These are phyloP conservation scores for Agrypnus murinus DNA, from an alignment of 2,888 invertebrate genomes.

Conservation along the genomic window DNA sequence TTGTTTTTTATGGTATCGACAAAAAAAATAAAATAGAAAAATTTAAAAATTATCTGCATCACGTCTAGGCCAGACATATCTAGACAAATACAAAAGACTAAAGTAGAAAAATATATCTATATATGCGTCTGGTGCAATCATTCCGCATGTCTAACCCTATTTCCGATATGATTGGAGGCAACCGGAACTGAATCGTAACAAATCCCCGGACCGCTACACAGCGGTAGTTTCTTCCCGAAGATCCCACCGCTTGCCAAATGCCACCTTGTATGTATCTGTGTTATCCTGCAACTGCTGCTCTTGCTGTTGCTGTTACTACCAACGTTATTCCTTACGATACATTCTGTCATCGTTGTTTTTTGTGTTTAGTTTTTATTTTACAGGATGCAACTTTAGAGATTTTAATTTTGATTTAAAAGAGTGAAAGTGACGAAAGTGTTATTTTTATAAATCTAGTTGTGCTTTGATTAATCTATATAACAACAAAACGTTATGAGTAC, in stretches of 20 bases:
- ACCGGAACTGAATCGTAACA: conserved; percentile 66
- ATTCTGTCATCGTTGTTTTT: not conserved
- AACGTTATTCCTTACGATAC: too few relatives aligned
- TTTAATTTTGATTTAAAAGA: not conserved
- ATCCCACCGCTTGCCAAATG: conserved; percentile 56
- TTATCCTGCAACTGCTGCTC: conserved; percentile 37
- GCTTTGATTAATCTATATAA: too few relatives aligned
- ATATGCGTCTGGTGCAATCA: conserved; percentile 65
- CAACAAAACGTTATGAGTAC: too few relatives aligned
- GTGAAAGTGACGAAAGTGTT: too few relatives aligned
- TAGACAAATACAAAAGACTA: conserved; percentile 40
- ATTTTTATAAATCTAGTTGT: too few relatives aligned
- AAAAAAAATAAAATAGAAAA: too few relatives aligned
- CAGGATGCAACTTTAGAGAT: not conserved
- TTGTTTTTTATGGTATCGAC: too few relatives aligned
- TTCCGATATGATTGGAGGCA: conserved; percentile 69
- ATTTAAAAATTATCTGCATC: conserved; percentile 15
- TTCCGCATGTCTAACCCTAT: conserved; percentile 70
- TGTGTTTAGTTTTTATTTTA: not conserved
- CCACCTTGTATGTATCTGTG: conserved; percentile 36
- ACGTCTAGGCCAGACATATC: conserved; percentile 32
- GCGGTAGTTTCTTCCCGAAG: conserved; percentile 51
- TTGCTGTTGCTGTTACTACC: too few relatives aligned
- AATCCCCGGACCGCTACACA: conserved; percentile 61
- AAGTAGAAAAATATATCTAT: conserved; percentile 41